Evolutionary conservation across 2,888 invertebrate species (phyloP), one percentile per base, ranked within the genome.

Genomic region (Drosophila helvetica): DNA sequence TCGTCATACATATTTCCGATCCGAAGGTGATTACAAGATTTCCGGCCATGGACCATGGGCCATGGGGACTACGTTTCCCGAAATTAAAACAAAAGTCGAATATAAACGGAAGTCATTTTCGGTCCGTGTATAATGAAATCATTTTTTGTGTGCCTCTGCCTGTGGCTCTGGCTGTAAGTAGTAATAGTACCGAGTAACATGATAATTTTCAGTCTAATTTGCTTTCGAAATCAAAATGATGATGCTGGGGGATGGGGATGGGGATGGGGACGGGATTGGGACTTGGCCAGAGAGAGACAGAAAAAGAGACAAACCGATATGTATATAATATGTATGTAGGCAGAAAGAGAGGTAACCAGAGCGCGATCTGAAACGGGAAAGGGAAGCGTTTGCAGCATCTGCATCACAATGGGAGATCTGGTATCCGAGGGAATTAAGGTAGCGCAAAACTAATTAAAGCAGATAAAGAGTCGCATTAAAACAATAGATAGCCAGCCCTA

Each of bases 391-490:
- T 64, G 62, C 80, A 74, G 87, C 82, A 83, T 88, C 85, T 80
- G 79, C 87, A 84, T 84, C 70, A 84, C 89, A 84, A 84, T 88
- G 76, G 76, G 65, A 59, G 46, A 38, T 55, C 55, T 47, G 53
- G 42, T 42, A 60, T 38, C 59, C 9, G 17, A 43, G 25, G 62
- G 59, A 76, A 86, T 88, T 88, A 78, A 88, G 85, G 80, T 79
- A 80, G 88, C 80, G 80, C 67, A 86, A 88, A 89, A 89, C 84
- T 89, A 87, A 89, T 87, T 87, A 87, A 89, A 84, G 87, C 86
- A 89, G 78, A 88, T 87, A 88, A 87, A 87, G 76, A 84, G 87
- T 73, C 81, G 85, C 75, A 86, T 88, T 88, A 87, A 87, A 87
- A 88, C 89, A 89, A 87, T 89, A 66, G 73, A 51, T 62, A 75